phyloP scores from a whole-genome alignment of 2,113 vertebrate genomes.

The Columbina picui region DNA sequence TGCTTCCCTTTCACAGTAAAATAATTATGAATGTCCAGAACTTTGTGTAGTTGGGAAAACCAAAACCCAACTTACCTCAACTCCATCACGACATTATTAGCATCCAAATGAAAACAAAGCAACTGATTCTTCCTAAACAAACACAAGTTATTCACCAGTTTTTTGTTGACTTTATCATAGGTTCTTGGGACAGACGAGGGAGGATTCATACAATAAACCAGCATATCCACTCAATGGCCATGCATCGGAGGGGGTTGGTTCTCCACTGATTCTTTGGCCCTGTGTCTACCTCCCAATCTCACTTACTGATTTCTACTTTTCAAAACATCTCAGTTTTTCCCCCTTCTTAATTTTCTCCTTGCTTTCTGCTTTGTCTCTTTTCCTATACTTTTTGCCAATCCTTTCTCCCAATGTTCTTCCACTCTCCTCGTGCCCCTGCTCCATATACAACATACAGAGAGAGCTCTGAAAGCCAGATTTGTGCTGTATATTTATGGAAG shows the following conservation, averaged over 20 bases:
- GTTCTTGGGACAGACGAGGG: not conserved
- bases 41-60: not conserved
- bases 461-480: not conserved
- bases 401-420: not conserved
- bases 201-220: not conserved
- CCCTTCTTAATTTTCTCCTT: not conserved
- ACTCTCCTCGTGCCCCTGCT: not conserved
- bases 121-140: not conserved
- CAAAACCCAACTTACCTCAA: not conserved
- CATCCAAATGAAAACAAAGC: not conserved
- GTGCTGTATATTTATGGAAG: not conserved
- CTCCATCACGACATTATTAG: rapidly evolving
- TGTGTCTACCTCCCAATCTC: not conserved
- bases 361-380: not conserved
- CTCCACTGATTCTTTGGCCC: not conserved
- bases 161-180: not conserved
- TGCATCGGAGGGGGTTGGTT: rapidly evolving
- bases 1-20: not conserved
- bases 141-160: not conserved
- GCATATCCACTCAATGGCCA: not conserved
- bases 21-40: not conserved
- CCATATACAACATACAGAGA: rapidly evolving
- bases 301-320: not conserved
- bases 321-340: not conserved
- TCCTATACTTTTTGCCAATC: not conserved